These are phyloP conservation scores for Penaeus monodon DNA, from an alignment of 2,888 invertebrate species.

Conservation along the genomic window DNA sequence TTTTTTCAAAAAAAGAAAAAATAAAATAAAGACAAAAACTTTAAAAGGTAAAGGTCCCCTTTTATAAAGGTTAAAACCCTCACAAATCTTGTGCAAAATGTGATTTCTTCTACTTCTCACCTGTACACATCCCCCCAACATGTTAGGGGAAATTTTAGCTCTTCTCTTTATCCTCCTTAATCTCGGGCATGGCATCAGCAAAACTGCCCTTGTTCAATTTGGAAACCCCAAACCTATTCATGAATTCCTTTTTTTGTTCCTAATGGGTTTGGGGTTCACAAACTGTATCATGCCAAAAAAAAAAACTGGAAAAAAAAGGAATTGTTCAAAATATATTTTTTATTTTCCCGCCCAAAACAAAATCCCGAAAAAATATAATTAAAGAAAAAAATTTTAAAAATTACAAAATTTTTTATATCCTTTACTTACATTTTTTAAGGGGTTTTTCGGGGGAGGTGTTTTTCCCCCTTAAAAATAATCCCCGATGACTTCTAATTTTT, in stretches of 20 bases:
- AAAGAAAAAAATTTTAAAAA: neutral
- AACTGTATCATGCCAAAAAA: conserved; percentile 99
- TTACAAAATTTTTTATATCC: neutral
- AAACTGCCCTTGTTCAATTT: conserved; percentile 96
- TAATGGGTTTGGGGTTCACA: conserved; percentile 93
- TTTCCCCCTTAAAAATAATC: conserved; percentile 70
- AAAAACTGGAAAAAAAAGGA: conserved; percentile 78
- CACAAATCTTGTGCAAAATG: neutral
- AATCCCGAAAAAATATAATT: neutral
- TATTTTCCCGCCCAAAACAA: neutral
- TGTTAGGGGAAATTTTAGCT: conserved; percentile 93
- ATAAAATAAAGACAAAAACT: too few species aligned
- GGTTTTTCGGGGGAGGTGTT: conserved; percentile 98
- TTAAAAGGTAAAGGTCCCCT: too few species aligned
- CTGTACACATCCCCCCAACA: conserved; percentile 91
- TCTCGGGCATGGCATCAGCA: conserved; percentile 93
- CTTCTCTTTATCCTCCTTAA: conserved; percentile 92
- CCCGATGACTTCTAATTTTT: conserved; percentile 82
- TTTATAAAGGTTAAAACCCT: too few species aligned
- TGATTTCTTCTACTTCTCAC: conserved; percentile 67
- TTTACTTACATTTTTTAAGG: conserved; percentile 85
- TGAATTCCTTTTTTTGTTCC: conserved; percentile 94
- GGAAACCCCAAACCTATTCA: conserved; percentile 95
- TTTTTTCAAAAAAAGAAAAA: too few species aligned
- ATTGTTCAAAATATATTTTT: neutral